These are phyloP conservation scores for Hycleus cichorii DNA, from an alignment of 1,140 invertebrate genomes.

Conservation along the genomic window DNA sequence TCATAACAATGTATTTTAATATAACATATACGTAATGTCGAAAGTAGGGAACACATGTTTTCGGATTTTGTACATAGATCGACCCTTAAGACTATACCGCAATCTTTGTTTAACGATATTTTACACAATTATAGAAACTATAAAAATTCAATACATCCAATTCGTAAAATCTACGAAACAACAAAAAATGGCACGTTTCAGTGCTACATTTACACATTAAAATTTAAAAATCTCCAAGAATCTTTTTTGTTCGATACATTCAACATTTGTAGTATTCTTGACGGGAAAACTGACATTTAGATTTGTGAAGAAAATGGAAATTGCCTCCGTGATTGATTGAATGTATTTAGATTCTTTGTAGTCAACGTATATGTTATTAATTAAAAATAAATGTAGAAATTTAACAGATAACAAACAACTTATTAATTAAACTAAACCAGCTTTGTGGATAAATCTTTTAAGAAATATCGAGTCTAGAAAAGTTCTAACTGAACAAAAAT, in stretches of 20 bases:
- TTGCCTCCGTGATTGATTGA: too few relatives aligned
- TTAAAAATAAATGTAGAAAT: background rate
- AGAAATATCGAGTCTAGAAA: slow-evolving; percentile 4
- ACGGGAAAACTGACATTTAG: too few relatives aligned
- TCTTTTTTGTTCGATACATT: too few relatives aligned
- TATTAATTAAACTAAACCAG: slow-evolving; percentile 4
- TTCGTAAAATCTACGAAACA: too few relatives aligned
- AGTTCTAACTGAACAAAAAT: slow-evolving; percentile 3
- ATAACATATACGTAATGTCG: slow-evolving; percentile 28
- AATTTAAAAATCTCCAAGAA: too few relatives aligned
- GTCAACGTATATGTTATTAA: too few relatives aligned
- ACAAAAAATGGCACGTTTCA: too few relatives aligned
- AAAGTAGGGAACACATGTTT: slow-evolving; percentile 21
- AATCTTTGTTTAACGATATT: slow-evolving; percentile 7
- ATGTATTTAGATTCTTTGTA: too few relatives aligned
- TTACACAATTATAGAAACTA: too few relatives aligned
- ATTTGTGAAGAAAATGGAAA: too few relatives aligned
- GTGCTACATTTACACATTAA: background rate
- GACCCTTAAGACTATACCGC: slow-evolving; percentile 13
- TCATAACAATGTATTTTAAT: slow-evolving; percentile 34
- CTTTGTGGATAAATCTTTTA: slow-evolving; percentile 6
- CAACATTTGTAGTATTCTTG: too few relatives aligned
- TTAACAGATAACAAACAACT: background rate
- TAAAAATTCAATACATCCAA: too few relatives aligned
- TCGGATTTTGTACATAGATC: slow-evolving; percentile 7